Base-by-base conservation (phyloP, 2,113 vertebrate genomes). In the Spilogale gracilis region DNA sequence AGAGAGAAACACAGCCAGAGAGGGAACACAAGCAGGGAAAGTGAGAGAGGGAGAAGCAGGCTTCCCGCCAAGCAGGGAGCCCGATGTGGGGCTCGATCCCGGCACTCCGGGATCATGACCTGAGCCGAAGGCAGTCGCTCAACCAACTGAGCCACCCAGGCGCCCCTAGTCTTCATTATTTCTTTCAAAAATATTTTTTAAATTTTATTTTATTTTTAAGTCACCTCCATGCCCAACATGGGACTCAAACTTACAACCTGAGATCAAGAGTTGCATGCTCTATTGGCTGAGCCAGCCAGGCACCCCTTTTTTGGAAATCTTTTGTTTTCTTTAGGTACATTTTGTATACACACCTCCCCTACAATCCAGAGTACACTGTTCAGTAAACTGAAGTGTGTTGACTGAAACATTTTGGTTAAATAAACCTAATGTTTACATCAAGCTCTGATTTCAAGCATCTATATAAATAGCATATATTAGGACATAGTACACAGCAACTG, bases 301-400 rank as follows among this genome's bases (percentile, higher is more conserved):
- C 23, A 9, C 13, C 14, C 45, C 25, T 81, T 80, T 96, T 81
- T 81, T 54, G 90, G 74, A 83, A 5, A n/a, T 25, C 12, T 48
- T 85, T 85, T 32, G n/a, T 65, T 91, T 96, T 85, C 82, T 82
- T 50, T 86, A 85, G 67, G 54, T 73, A n/a, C 27, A 61, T 87
- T 74, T 76, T 17, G 6, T 2, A 81, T 81, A 87, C 30, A 50
- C 11, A 85, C 11, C 43, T 6, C 43, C 30, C 86, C 54, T 65
- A 69, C 89, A 92, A 18, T 30, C 60, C 7, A 17, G 61, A 61
- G 61, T 2, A 92, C 30, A 73, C 20, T 50, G 58, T n/a, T 69
- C 50, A 61, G 43, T 63, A 91, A 89, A 85, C 63, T 69, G 6
- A 7, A 85, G 45, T 58, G 23, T 67, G 25, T 1, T 86, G 58